Evolutionary conservation across 2,113 vertebrate species (phyloP), one percentile per base, ranked within the genome.

Genomic region (Podarcis raffonei): DNA sequence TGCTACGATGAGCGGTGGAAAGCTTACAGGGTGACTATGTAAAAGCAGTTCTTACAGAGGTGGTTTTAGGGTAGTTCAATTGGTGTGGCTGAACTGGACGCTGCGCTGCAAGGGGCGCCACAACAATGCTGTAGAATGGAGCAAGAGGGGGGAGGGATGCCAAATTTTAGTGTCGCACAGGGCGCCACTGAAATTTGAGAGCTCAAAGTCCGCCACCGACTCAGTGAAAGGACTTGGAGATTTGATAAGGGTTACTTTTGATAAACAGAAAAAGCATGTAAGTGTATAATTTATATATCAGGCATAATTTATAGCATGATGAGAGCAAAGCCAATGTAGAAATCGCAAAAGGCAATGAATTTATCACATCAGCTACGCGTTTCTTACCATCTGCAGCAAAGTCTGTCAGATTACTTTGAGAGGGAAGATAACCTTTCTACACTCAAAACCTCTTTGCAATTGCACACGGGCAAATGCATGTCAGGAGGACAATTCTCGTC

Each of bases 231-330:
- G 93, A 91, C 87, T 93, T 90, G 89, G 92, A 92, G 89, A 89
- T 93, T 90, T 92, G 89, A 87, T 89, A 92, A 92, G 93, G 91
- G 88, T 8, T 81, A 90, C 89, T 94, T 93, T 94, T 92, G 88
- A 80, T 88, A 86, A 92, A 83, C 89, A 89, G 94, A 90, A 91
- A 93, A 95, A 89, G 89, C 89, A 69, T 92, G 90, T 88, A 91
- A 85, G 86, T 91, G 86, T 91, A 88, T 5, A 53, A 92, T 86
- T 2, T 78, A 53, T n/a, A 48, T 83, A 79, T 27, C 68, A 32
- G 89, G 92, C 93, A 92, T 95, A 93, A 92, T 93, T 94, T 95
- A 93, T 87, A 93, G 82, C 48, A 84, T 89, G 48, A 81, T 13
- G 57, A 82, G 92, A 92, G 87, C 81, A 32, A 86, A 68, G 78